Percentiles rank a stretch among this genome's conserved stretches.
phyloP scores from a whole-genome alignment of 2,888 invertebrate species.

The Silvanus unidentatus region DNA sequence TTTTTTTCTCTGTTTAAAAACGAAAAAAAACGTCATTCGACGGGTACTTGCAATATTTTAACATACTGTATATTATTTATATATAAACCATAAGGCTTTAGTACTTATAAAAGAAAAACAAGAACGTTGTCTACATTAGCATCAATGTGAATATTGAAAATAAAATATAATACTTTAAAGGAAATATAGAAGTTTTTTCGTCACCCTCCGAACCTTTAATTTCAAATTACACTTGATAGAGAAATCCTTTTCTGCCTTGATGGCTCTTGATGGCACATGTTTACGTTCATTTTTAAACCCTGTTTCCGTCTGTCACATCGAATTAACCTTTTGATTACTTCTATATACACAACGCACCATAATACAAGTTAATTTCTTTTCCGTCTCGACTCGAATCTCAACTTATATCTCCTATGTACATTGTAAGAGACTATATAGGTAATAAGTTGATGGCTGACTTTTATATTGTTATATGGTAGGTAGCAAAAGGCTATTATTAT shows the following conservation, averaged over 20 bases:
- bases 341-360: neutral
- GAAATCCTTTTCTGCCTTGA: no score
- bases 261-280: conserved; percentile 13
- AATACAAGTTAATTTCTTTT: neutral
- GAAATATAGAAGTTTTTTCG: conserved; percentile 8
- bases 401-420: no score
- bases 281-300: conserved; percentile 22
- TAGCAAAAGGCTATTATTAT: no score
- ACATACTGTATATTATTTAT: conserved; percentile 29
- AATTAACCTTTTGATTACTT: conserved; percentile 34
- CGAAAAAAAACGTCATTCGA: conserved; percentile 36
- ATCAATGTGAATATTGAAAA: conserved; percentile 36
- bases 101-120: conserved; percentile 27
- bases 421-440: no score
- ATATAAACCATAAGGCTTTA: conserved; percentile 28
- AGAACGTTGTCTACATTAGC: conserved; percentile 25
- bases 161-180: conserved; percentile 20
- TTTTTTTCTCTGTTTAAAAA: conserved; percentile 32
- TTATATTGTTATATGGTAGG: no score
- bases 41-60: conserved; percentile 45
- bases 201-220: no score
- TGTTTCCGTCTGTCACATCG: conserved; percentile 34
- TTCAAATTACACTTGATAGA: no score
- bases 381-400: neutral
- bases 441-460: no score